A percentile compares a stretch with the other conserved stretches of the same genome.
phyloP scores from a whole-genome alignment of 2,113 vertebrate genomes.

The Elgaria multicarinata region DNA sequence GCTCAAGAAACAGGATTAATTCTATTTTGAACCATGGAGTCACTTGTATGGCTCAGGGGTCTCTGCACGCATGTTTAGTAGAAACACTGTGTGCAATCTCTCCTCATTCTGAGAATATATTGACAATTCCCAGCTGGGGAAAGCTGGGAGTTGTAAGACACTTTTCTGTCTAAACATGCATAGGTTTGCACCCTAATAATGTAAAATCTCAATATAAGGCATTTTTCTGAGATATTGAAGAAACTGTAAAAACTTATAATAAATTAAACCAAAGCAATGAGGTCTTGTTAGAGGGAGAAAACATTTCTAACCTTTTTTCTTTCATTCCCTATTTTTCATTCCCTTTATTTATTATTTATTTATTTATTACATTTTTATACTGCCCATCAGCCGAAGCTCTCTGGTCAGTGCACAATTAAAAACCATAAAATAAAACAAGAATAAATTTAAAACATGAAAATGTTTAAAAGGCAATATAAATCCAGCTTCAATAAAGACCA shows the following conservation, averaged over 20 bases:
- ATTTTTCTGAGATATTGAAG: not conserved
- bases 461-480: too few species aligned
- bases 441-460: too few species aligned
- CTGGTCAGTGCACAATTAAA: too few species aligned
- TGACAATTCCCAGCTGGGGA: conserved; percentile 7
- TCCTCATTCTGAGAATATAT: not conserved
- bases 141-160: too few species aligned
- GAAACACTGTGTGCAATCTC: not conserved
- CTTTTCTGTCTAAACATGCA: too few species aligned
- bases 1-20: not conserved
- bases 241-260: too few species aligned
- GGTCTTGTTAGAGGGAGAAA: not conserved
- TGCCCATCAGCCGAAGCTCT: too few species aligned
- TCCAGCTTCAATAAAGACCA: too few species aligned
- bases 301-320: not conserved
- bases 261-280: not conserved
- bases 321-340: not conserved
- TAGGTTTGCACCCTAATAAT: too few species aligned
- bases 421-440: too few species aligned
- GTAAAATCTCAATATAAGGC: not conserved
- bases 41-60: not conserved
- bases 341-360: too few species aligned
- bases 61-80: not conserved
- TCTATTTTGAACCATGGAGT: not conserved
- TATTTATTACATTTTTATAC: too few species aligned